These are phyloP conservation scores for Drosophila stalkeri DNA, from an alignment of 2,888 invertebrate species.

Conservation along the genomic window DNA sequence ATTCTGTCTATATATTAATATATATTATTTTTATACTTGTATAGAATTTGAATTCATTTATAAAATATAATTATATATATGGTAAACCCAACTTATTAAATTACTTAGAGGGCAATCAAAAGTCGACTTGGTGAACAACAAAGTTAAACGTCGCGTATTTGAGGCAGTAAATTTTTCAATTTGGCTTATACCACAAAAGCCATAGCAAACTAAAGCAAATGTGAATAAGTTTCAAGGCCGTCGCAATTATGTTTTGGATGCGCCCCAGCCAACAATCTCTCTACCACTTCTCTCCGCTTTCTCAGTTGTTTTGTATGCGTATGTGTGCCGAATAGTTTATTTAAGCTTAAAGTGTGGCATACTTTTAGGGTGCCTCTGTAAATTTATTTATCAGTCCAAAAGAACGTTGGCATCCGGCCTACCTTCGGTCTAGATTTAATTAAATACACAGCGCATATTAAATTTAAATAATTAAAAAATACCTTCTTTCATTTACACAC, in stretches of 20 bases:
- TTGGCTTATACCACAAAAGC: slow-evolving; percentile 32
- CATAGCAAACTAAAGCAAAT: slow-evolving; percentile 45
- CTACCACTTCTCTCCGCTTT: neutral
- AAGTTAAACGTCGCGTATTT: neutral
- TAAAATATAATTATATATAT: too few species aligned
- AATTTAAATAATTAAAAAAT: slow-evolving; percentile 74
- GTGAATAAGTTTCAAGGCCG: slow-evolving; percentile 63
- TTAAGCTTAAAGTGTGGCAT: slow-evolving; percentile 44
- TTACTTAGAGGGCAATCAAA: neutral
- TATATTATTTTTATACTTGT: too few species aligned
- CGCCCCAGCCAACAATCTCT: slow-evolving; percentile 1
- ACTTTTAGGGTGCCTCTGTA: slow-evolving; percentile 55
- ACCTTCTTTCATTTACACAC: slow-evolving; percentile 30
- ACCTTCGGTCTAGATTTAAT: slow-evolving; percentile 49
- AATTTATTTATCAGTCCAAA: slow-evolving; percentile 25
- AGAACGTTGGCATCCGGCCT: slow-evolving; percentile 9
- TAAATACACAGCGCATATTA: slow-evolving; percentile 52
- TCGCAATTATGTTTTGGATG: slow-evolving; percentile 56
- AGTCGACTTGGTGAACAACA: neutral
- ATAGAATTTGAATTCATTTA: too few species aligned
- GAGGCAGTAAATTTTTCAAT: slow-evolving; percentile 31
- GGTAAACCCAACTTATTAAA: too few species aligned
- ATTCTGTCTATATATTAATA: too few species aligned
- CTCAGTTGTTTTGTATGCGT: neutral
- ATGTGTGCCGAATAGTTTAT: slow-evolving; percentile 8